Percentiles rank a stretch among this genome's conserved stretches.
Conservation (phyloP, 2,797 vertebrate species). For the Channallabes apus region DNA sequence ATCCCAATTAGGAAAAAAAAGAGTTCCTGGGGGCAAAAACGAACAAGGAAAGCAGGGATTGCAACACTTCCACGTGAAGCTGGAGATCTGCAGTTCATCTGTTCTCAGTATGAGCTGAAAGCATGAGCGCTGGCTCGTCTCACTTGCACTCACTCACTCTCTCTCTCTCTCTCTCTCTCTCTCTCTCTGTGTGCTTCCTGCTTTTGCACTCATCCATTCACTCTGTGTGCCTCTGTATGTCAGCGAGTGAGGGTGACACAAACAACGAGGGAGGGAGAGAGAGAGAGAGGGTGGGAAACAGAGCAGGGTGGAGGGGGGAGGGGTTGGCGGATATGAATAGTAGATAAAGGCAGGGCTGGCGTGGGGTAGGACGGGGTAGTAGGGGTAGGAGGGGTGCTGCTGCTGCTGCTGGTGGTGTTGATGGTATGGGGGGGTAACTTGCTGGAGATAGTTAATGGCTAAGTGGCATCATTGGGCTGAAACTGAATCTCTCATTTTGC, state of each 20-base stretch:
- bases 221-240: conserved; percentile 53
- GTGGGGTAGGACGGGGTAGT: not conserved
- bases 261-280: conserved; percentile 47
- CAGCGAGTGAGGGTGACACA: conserved; percentile 49
- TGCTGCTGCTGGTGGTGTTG: not conserved
- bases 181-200: conserved; percentile 54
- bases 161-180: conserved; percentile 52
- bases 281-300: conserved; percentile 38
- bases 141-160: conserved; percentile 54
- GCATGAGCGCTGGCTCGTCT: conserved; percentile 68
- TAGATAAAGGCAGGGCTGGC: conserved; percentile 52
- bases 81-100: conserved; percentile 55
- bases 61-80: conserved; percentile 52
- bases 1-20: conserved; percentile 53
- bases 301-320: conserved; percentile 35
- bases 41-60: conserved; percentile 34
- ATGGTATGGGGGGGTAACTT: conserved; percentile 45
- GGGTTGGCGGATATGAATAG: conserved; percentile 61
- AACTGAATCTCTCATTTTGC: conserved; percentile 73
- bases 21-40: conserved; percentile 37
- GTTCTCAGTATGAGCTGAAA: conserved; percentile 71
- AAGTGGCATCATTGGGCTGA: conserved; percentile 85
- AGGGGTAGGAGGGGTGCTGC: conserved; percentile 28
- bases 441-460: conserved; percentile 70
- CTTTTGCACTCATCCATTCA: conserved; percentile 59